These are phyloP conservation scores for Lepisosteus osseus DNA, from an alignment of 2,113 vertebrate genomes.

Conservation along the genomic window DNA sequence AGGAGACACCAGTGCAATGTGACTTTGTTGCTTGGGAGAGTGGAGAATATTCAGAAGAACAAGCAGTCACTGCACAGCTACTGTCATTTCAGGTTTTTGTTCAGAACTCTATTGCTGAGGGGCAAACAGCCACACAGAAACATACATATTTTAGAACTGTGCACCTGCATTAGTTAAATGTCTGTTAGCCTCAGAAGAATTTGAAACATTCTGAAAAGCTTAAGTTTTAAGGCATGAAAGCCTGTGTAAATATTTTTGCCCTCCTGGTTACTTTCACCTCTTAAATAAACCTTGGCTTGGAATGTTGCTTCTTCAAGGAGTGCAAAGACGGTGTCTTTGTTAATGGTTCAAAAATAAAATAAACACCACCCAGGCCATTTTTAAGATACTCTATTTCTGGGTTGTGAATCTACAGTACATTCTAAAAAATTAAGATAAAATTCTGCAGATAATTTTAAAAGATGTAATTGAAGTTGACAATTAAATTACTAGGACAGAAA, in stretches of 20 bases:
- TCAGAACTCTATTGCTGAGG: background rate
- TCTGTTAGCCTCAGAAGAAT: constrained; percentile 27
- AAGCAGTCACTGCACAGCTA: background rate
- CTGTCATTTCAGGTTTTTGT: background rate
- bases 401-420: too few species aligned
- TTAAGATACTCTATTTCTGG: too few species aligned
- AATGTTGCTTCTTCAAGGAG: background rate
- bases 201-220: constrained; percentile 24
- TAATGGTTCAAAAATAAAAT: background rate
- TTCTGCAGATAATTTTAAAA: too few species aligned
- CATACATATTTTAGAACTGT: constrained; percentile 6
- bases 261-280: constrained; percentile 4
- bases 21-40: too few species aligned
- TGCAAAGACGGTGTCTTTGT: background rate
- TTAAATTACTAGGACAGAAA: too few species aligned
- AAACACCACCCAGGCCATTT: too few species aligned
- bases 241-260: constrained; percentile 26
- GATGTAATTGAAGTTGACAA: too few species aligned
- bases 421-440: too few species aligned
- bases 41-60: background rate
- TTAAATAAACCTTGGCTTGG: constrained; percentile 16
- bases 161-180: constrained; percentile 33
- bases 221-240: constrained; percentile 28
- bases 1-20: too few species aligned
- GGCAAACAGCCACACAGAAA: constrained; percentile 6